Conservation (phyloP, 2,888 invertebrate genomes). For the Seladonia tumulorum region DNA sequence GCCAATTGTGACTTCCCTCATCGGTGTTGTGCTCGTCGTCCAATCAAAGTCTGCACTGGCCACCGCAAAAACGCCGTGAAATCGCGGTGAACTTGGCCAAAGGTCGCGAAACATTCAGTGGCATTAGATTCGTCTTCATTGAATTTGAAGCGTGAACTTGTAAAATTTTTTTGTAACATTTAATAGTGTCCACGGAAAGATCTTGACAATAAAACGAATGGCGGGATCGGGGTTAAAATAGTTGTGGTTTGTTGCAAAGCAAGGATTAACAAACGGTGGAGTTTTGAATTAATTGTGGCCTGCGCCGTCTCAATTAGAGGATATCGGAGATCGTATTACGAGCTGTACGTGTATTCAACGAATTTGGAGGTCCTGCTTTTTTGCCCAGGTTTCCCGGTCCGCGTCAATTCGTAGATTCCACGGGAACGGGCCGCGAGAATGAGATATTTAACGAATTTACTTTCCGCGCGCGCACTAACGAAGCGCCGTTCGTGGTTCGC, state of each 20-base stretch:
- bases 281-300: too few species aligned
- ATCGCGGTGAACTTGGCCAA: too few species aligned
- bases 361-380: not conserved
- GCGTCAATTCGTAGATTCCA: conserved; percentile 22
- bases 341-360: not conserved
- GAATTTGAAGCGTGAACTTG: too few species aligned
- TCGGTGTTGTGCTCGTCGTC: not conserved
- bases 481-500: conserved; percentile 64
- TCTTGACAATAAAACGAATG: too few species aligned
- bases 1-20: not conserved
- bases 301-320: not conserved
- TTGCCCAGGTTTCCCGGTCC: not conserved
- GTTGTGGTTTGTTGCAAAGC: too few species aligned
- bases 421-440: conserved; percentile 43
- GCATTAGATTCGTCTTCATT: not conserved
- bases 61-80: too few species aligned
- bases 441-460: conserved; percentile 72
- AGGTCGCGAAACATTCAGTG: not conserved
- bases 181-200: too few species aligned
- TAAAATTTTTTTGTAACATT: too few species aligned
- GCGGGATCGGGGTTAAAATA: too few species aligned
- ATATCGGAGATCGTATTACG: not conserved
- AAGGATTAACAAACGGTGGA: too few species aligned
- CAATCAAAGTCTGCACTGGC: not conserved
- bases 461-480: conserved; percentile 61